Evolutionary conservation across 2,888 invertebrate genomes (phyloP).

Genomic region (Cancer borealis): DNA sequence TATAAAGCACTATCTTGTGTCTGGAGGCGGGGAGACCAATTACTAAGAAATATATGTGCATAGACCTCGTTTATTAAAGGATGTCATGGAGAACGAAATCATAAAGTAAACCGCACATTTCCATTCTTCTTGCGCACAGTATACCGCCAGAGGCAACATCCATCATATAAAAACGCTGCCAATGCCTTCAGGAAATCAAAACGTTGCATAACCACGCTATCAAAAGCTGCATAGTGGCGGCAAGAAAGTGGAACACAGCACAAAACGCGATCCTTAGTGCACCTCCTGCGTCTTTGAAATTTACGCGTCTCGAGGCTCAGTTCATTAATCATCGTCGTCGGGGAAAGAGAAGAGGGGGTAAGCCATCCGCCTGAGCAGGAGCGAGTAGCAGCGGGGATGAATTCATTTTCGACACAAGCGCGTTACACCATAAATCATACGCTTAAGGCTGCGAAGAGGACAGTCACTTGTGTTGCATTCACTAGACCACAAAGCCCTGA

Average conservation of each 20-base stretch:
- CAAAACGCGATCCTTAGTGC: not conserved
- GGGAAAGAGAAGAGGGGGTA: not conserved
- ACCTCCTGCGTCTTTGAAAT: not conserved
- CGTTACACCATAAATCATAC: conserved; percentile 6
- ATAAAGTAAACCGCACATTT: not conserved
- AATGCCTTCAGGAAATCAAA: not conserved
- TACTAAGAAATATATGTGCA: not conserved
- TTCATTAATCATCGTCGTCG: not conserved
- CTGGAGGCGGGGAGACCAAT: not conserved
- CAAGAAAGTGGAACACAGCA: not conserved
- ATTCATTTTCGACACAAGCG: conserved; percentile 7
- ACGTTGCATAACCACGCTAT: not conserved
- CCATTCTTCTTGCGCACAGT: not conserved
- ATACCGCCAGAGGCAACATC: not conserved
- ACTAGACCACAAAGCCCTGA: not conserved
- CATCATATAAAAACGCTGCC: not conserved
- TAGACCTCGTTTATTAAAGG: not conserved
- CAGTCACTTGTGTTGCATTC: not conserved
- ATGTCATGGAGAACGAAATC: not conserved
- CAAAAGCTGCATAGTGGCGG: not conserved
- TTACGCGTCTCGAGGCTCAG: not conserved
- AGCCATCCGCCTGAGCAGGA: not conserved
- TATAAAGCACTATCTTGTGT: conserved; percentile 8
- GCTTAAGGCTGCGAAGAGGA: not conserved
- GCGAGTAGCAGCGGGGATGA: not conserved